Conservation (phyloP, 2,888 invertebrate species). For the Crepidodera aurea region DNA sequence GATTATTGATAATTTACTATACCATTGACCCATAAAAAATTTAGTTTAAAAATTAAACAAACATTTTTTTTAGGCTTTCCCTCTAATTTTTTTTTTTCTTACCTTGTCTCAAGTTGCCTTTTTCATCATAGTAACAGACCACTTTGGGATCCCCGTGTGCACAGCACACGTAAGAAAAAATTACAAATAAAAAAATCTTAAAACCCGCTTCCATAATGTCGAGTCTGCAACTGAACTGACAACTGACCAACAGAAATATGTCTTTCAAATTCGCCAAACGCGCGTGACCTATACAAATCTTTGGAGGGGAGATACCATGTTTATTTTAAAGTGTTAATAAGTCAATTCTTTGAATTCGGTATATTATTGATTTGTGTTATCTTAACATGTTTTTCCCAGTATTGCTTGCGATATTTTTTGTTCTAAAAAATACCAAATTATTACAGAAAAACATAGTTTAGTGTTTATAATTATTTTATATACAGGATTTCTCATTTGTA, state of each 20-base stretch:
- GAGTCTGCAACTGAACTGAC: slow-evolving; percentile 26
- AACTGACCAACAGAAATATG: slow-evolving; percentile 30
- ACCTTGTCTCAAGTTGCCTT: slow-evolving; percentile 74
- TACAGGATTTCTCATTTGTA: too few species aligned
- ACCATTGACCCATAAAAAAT: too few species aligned
- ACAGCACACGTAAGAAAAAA: slow-evolving; percentile 51
- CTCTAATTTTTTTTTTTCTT: too few species aligned
- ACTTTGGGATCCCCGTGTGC: slow-evolving; percentile 66
- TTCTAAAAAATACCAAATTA: not conserved
- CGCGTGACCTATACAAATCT: slow-evolving; percentile 20
- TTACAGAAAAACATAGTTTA: too few species aligned
- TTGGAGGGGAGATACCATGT: slow-evolving; percentile 21
- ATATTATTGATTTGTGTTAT: not conserved
- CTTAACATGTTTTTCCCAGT: not conserved
- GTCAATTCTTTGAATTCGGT: not conserved
- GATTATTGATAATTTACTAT: too few species aligned
- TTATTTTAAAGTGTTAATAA: not conserved
- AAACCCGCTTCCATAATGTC: slow-evolving; percentile 26
- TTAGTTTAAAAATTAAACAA: too few species aligned
- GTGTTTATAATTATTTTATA: too few species aligned
- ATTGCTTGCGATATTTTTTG: not conserved
- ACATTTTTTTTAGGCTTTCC: too few species aligned
- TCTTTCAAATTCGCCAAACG: slow-evolving; percentile 25
- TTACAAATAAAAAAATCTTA: slow-evolving; percentile 43
- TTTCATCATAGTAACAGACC: slow-evolving; percentile 77